A percentile compares a stretch with the other conserved stretches of the same genome.
Evolutionary conservation across 2,113 vertebrate genomes (phyloP).

Genomic region (Cochlearius cochlearius): DNA sequence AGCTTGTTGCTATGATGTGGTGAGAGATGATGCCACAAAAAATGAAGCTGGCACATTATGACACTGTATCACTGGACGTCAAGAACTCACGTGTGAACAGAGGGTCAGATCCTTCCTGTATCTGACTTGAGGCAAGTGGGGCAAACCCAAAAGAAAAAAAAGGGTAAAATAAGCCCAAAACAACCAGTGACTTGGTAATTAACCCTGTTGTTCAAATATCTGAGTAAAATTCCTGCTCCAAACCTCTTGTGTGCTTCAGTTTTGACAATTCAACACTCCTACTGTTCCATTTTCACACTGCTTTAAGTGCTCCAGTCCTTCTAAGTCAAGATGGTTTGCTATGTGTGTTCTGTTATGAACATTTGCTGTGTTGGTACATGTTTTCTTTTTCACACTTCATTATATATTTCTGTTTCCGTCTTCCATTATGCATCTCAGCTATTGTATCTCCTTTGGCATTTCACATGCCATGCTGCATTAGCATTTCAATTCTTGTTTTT

Average conservation of each 20-base stretch:
- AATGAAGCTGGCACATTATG: background rate
- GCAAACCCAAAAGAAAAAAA: background rate
- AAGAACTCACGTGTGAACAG: fast-evolving
- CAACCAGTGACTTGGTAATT: background rate
- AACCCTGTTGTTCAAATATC: background rate
- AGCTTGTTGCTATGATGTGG: background rate
- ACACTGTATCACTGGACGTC: fast-evolving
- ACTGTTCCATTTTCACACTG: background rate
- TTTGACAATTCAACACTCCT: background rate
- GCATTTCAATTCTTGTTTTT: background rate
- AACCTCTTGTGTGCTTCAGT: background rate
- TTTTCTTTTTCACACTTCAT: background rate
- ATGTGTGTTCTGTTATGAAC: background rate
- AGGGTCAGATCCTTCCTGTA: background rate
- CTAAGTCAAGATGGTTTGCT: background rate
- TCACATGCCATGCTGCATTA: background rate
- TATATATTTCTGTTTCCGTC: background rate
- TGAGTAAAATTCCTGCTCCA: background rate
- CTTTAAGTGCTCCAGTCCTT: background rate
- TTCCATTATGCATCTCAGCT: background rate
- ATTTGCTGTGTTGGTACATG: background rate
- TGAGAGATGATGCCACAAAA: background rate
- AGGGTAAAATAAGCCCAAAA: background rate
- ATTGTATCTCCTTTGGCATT: background rate
- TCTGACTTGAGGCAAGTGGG: background rate